Conservation (phyloP, 2,888 invertebrate species). For the Chironomus tentans region DNA sequence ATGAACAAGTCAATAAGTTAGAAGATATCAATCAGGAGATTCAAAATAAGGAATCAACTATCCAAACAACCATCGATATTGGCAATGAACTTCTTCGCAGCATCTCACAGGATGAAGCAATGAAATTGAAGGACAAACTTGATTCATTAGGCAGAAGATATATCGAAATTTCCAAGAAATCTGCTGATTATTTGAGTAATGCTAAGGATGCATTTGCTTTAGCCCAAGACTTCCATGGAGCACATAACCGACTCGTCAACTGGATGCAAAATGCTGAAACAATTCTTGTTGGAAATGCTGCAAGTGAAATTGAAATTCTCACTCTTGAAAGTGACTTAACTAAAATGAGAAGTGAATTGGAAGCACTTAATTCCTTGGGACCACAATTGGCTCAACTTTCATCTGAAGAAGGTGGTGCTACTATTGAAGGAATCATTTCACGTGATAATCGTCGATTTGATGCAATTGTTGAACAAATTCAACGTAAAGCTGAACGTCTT, state of each 20-base stretch:
- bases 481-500: slow-evolving; percentile 85
- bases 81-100: slow-evolving; percentile 92
- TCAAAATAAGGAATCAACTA: slow-evolving; percentile 72
- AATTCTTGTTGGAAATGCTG: slow-evolving; percentile 78
- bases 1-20: slow-evolving; percentile 87
- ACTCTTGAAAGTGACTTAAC: slow-evolving; percentile 76
- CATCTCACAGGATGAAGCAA: slow-evolving; percentile 87
- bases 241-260: slow-evolving; percentile 76
- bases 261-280: slow-evolving; percentile 93
- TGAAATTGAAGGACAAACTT: slow-evolving; percentile 85
- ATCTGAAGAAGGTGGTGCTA: slow-evolving; percentile 90
- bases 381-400: slow-evolving; percentile 86
- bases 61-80: slow-evolving; percentile 83
- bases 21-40: slow-evolving; percentile 85
- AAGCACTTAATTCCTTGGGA: slow-evolving; percentile 79
- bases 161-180: slow-evolving; percentile 73
- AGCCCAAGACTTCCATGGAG: slow-evolving; percentile 87
- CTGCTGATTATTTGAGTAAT: slow-evolving; percentile 70
- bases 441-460: slow-evolving; percentile 91
- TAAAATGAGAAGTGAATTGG: slow-evolving; percentile 79
- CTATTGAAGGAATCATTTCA: slow-evolving; percentile 87
- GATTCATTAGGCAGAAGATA: slow-evolving; percentile 83
- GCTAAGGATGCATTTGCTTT: slow-evolving; percentile 86
- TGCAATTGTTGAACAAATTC: slow-evolving; percentile 90
- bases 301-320: slow-evolving; percentile 75